Percentiles rank a stretch among this genome's conserved stretches.
Conservation (phyloP, 2,797 vertebrate genomes). For the Emys orbicularis region DNA sequence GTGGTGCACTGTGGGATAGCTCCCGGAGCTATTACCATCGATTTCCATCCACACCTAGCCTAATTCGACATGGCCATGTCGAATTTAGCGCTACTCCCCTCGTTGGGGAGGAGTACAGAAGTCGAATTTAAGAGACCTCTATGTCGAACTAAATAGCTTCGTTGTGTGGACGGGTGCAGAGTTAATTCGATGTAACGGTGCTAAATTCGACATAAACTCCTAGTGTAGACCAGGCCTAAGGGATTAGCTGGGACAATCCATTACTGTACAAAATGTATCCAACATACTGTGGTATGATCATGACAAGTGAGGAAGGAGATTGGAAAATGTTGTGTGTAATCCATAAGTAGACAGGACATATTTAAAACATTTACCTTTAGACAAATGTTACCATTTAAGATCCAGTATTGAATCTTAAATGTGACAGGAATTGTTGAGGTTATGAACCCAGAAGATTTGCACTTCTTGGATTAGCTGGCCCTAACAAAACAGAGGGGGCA, state of each 20-base stretch:
- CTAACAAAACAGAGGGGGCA: background rate
- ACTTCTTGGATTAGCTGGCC: background rate
- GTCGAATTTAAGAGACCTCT: no score
- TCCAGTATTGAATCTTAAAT: background rate
- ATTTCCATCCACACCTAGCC: no score
- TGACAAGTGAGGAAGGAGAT: background rate
- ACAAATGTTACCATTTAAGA: slow-evolving; percentile 10
- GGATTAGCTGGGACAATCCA: background rate
- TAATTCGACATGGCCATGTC: no score
- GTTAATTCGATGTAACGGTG: no score
- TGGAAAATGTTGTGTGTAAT: background rate
- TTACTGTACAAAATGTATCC: background rate
- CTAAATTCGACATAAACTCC: no score
- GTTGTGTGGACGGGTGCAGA: no score
- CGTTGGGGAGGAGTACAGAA: no score
- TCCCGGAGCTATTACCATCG: no score
- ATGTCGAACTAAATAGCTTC: no score
- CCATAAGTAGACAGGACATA: background rate
- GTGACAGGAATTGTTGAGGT: background rate
- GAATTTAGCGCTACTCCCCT: no score
- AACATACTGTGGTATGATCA: background rate
- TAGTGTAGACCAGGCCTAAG: no score
- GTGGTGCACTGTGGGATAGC: no score
- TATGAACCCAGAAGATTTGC: background rate
- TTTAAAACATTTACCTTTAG: background rate